Base-by-base conservation (phyloP, 2,888 invertebrate species). In the Griposia aprilina region DNA sequence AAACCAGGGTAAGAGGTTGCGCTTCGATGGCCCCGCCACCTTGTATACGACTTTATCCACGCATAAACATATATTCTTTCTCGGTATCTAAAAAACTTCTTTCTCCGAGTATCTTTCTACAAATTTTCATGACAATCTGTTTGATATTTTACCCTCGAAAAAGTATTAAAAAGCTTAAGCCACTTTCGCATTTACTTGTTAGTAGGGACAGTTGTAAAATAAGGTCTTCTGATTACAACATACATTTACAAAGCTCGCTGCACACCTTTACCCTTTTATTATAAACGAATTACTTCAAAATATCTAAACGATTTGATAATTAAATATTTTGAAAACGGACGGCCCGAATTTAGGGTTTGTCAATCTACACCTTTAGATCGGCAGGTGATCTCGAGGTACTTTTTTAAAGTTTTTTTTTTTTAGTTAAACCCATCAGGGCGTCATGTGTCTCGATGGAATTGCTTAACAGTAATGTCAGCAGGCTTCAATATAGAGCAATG, bases 281-380 rank as follows among this genome's bases (percentile, higher is more conserved):
- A 80, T 55, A 80, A 80, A 74, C 48, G 41, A 36, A 74, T 74
- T 36, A 55, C 78, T 62, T 73, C 13, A n/a, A 78, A 63, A 85
- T 67, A 85, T 79, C 93, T 92, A 92, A 92, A 92, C 89, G 90
- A 89, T 89, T 90, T 73, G 74, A 81, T 92, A 93, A 93, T 93
- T 91, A 93, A 93, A 90, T 86, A 69, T 86, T 85, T 85, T 85
- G 57, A 83, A 85, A 88, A 87, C 87, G 82, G 88, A 89, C 88
- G 92, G 92, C 90, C 89, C 88, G 90, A 94, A 94, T 95, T 96
- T 94, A 93, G 94, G 95, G 94, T 91, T 92, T 87, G 90, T 93
- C 93, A 94, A 95, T 94, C 94, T 94, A 94, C 96, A 96, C 96
- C 96, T 96, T 96, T 92, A 80, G 90, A 92, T 93, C 94, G 94